A percentile compares a stretch with the other conserved stretches of the same genome.
These are phyloP conservation scores for Apodemia mormo DNA, from an alignment of 2,888 invertebrate genomes.

Conservation along the genomic window DNA sequence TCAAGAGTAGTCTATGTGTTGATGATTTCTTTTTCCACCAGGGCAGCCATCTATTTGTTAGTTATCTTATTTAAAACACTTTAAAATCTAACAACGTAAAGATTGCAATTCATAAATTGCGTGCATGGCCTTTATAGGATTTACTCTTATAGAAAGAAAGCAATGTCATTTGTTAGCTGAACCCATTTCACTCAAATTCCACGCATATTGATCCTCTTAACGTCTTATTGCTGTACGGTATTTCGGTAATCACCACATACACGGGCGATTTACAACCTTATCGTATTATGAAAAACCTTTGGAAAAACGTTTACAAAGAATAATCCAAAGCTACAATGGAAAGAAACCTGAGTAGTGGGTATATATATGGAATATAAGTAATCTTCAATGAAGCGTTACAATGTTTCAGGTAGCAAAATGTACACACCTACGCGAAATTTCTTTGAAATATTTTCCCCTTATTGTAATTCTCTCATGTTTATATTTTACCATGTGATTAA, in stretches of 20 bases:
- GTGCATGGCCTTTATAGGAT: not conserved
- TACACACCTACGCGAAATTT: not conserved
- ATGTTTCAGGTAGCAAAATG: not conserved
- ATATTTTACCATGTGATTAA: not conserved
- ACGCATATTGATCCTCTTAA: not conserved
- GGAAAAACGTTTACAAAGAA: not conserved
- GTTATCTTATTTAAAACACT: no score
- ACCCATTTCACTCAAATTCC: not conserved
- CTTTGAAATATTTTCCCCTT: not conserved
- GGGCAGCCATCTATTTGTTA: no score
- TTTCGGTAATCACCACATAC: not conserved
- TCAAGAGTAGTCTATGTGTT: no score
- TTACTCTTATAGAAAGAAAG: not conserved
- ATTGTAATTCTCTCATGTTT: not conserved
- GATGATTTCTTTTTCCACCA: no score
- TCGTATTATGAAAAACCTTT: not conserved
- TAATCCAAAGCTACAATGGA: not conserved
- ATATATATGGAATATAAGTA: not conserved
- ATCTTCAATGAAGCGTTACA: slow-evolving; percentile 6
- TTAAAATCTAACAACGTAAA: not conserved
- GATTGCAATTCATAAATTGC: not conserved
- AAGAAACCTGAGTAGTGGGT: not conserved
- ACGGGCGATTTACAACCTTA: not conserved
- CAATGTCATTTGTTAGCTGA: not conserved
- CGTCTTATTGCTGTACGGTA: not conserved